Percentiles rank a stretch among this genome's conserved stretches.
phyloP scores from a whole-genome alignment of 1,140 invertebrate genomes.

The Thaumetopoea pityocampa region DNA sequence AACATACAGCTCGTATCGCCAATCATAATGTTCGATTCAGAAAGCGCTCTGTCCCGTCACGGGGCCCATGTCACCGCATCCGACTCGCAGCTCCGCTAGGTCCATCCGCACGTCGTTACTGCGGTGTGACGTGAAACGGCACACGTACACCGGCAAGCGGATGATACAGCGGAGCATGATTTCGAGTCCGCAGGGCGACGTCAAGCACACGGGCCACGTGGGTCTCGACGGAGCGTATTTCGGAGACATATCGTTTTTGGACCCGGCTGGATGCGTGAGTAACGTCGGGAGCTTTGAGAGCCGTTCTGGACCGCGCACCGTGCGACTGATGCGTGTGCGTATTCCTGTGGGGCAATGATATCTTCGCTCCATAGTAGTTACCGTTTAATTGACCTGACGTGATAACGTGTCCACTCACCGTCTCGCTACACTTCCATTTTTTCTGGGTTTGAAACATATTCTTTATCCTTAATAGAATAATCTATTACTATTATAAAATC shows the following conservation, averaged over 20 bases:
- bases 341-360: too few species aligned
- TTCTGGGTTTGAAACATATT: too few species aligned
- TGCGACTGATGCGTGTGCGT: too few species aligned
- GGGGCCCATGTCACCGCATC: slow-evolving; percentile 43
- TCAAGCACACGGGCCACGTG: slow-evolving; percentile 97
- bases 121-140: slow-evolving; percentile 52
- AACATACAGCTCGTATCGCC: slow-evolving; percentile 11
- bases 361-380: too few species aligned
- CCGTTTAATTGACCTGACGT: too few species aligned
- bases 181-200: slow-evolving; percentile 95
- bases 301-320: too few species aligned
- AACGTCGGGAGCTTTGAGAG: too few species aligned
- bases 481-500: too few species aligned
- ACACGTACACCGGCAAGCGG: slow-evolving; percentile 74
- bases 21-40: slow-evolving; percentile 19
- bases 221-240: slow-evolving; percentile 98
- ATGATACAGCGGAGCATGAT: slow-evolving; percentile 95
- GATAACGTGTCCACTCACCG: too few species aligned
- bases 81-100: slow-evolving; percentile 38
- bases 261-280: slow-evolving; percentile 73
- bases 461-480: too few species aligned
- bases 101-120: slow-evolving; percentile 45
- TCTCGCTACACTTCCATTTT: too few species aligned
- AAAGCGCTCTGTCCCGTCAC: slow-evolving; percentile 27
- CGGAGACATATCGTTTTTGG: slow-evolving; percentile 93